phyloP scores from a whole-genome alignment of 2,113 vertebrate genomes.

The Pampusana beccarii region DNA sequence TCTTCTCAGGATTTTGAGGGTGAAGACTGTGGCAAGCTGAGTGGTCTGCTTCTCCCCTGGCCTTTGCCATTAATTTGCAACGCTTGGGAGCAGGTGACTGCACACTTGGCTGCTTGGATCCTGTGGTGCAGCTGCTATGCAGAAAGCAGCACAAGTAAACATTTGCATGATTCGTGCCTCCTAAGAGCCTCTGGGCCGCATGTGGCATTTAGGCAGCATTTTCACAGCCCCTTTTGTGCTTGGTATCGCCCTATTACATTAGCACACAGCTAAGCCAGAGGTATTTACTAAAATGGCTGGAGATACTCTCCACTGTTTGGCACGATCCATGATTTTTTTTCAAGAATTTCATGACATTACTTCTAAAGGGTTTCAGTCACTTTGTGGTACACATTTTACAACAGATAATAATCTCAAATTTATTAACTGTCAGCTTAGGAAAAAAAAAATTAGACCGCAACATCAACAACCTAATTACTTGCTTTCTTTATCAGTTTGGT shows the following conservation, averaged over 20 bases:
- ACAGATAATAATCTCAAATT: neutral
- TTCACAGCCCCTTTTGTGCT: constrained; percentile 22
- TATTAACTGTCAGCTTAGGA: neutral
- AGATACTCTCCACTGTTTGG: neutral
- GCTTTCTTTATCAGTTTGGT: neutral
- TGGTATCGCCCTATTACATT: neutral
- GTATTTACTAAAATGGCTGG: neutral
- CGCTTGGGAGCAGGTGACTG: constrained; percentile 45
- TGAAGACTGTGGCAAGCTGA: neutral
- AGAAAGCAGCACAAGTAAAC: constrained; percentile 45
- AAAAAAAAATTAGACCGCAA: neutral
- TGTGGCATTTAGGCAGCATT: constrained; percentile 37
- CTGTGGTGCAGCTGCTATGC: constrained; percentile 37
- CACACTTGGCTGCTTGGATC: constrained; percentile 47
- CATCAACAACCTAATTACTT: neutral
- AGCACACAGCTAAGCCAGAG: neutral
- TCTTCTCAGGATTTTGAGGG: neutral
- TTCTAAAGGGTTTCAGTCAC: neutral
- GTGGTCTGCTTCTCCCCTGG: neutral
- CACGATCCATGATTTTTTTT: neutral
- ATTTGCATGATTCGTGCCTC: constrained; percentile 32
- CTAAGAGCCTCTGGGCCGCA: neutral
- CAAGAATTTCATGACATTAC: neutral
- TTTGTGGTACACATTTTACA: neutral
- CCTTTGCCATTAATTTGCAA: neutral